Percentiles rank a stretch among this genome's conserved stretches.
Conservation (phyloP, 2,888 invertebrate species). For the Pristionchus entomophagus region DNA sequence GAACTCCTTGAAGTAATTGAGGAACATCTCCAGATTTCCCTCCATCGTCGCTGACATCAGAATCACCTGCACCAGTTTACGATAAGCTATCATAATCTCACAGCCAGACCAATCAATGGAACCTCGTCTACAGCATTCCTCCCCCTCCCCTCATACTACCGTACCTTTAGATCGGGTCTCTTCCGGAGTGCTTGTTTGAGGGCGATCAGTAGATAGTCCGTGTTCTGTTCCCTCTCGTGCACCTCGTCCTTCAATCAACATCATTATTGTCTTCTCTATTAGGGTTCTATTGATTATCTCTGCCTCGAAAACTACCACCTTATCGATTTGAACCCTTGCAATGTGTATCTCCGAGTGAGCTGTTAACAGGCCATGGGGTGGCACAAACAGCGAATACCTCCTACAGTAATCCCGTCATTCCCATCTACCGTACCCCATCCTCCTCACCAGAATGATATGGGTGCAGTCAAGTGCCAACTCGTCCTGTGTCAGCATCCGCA, state of each 20-base stretch:
- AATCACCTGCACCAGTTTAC: constrained; percentile 79
- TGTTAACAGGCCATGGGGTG: too few relatives aligned
- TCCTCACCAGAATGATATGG: constrained; percentile 81
- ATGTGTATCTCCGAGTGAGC: too few relatives aligned
- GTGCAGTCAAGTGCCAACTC: constrained; percentile 84
- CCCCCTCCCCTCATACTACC: neutral
- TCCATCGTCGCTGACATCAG: constrained; percentile 94
- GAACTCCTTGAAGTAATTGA: constrained; percentile 84
- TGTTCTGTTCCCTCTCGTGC: constrained; percentile 93
- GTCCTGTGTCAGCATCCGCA: constrained; percentile 89
- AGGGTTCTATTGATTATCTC: too few relatives aligned
- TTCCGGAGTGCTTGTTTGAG: constrained; percentile 77
- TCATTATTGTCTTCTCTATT: neutral
- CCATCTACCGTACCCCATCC: neutral
- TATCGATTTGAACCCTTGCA: too few relatives aligned
- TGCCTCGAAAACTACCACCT: too few relatives aligned
- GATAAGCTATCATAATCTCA: neutral
- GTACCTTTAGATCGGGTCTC: constrained; percentile 67
- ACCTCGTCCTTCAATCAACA: constrained; percentile 87
- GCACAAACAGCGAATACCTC: too few relatives aligned
- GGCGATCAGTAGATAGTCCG: constrained; percentile 91
- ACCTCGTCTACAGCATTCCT: too few relatives aligned
- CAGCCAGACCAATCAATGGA: too few relatives aligned
- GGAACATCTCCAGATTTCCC: constrained; percentile 85
- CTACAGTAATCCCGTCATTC: neutral